Evolutionary conservation across 2,888 invertebrate species (phyloP), one percentile per base, ranked within the genome.

Genomic region (Lathronympha strigana): DNA sequence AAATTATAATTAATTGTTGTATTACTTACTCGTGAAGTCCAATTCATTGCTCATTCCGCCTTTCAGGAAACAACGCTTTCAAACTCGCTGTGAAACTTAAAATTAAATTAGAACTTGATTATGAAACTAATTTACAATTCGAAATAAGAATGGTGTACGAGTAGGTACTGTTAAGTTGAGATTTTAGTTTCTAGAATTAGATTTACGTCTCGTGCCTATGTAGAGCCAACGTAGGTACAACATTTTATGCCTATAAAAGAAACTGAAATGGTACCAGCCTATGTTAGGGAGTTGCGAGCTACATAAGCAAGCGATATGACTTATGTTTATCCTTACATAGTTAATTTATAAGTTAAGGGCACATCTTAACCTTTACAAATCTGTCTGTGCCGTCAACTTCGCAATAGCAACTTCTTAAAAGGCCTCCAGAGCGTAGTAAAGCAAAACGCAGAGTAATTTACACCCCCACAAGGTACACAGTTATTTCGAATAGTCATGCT

Each of bases 401-500:
- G 43, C 45, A 64, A 64, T 58, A 58, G 43, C 57, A 57, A 58
- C 50, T 63, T 64, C 60, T 60, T 45, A 53, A 66, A 66, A 60
- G 60, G 64, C 60, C 60, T 40, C 45, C 23, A 36, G 60, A 47
- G 64, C 53, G 54, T 53, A 66, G 21, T 66, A 54, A 54, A 62
- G 28, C 36, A 57, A 57, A 61, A 50, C 28, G 31, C 43, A 57
- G 57, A 69, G 58, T 69, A 68, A 71, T 71, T 67, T 61, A 58
- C 66, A 66, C 67, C 64, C 67, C 68, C 51, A 71, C 68, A 70
- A 69, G 69, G 68, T 69, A 62, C 31, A 58, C 47, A 38, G 53
- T 66, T 54, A 61, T 61, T 54, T 61, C 66, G 47, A 61, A 53
- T 47, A 66, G 66, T 66, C 66, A 66, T 66, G 60, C 60, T 36